Base-by-base conservation (phyloP, 2,113 vertebrate species). In the Gymnocephalus cernua region DNA sequence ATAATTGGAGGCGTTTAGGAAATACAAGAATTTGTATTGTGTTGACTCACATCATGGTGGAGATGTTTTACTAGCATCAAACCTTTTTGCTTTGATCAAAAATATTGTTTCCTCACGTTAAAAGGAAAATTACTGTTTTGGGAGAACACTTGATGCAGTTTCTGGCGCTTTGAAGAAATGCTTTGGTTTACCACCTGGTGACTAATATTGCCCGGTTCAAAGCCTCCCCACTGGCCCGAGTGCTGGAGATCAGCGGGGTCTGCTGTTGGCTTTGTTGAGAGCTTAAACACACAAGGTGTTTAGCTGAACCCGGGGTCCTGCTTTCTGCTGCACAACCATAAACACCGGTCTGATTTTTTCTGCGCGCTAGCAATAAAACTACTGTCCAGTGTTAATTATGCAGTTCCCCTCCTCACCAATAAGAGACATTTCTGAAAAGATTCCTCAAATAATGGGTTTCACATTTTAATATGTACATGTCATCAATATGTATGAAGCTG, bases 121-220 rank as follows among this genome's bases (percentile, higher is more conserved):
- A 79, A 77, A 77, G 62, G 25, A 25, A 67, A 84, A 88, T 77
- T 6, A 68, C 71, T 91, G 89, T 90, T 92, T 84, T 82, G 73
- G 77, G 72, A 77, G 25, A 79, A 48, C 27, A 67, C 76, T 67
- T 70, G 47, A 66, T 41, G 25, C 53, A 6, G 25, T 53, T 83
- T 77, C 25, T 64, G 56, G 45, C 4, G 62, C 92, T 91, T 88
- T 91, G 90, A 92, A 91, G 90, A 83, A 77, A 76, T 74, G 66
- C 77, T 82, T 79, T 79, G 88, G 27, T 82, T 85, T 48, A 83
- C 86, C 86, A 80, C 88, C 88, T 71, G 89, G 72, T 77, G 91
- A 79, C 59, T 82, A 63, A 85, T 66, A 44, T 85, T 68, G 79
- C 83, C 74, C 61, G 35, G 86, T 93, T 94, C 91, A 94, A 93